Conservation (phyloP, 2,113 vertebrate genomes). For the Nasalis larvatus region DNA sequence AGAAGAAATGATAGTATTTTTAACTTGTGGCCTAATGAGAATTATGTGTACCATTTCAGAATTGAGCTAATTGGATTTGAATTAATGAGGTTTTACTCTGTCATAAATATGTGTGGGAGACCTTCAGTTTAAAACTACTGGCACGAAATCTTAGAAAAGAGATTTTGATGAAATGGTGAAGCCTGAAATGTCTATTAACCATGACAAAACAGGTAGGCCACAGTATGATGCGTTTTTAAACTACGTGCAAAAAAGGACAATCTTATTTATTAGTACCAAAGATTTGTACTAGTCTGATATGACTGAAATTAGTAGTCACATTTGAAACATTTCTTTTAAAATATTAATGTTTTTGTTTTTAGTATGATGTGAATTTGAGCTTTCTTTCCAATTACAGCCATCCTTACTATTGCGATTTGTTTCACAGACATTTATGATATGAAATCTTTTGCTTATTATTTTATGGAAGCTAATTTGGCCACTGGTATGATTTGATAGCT, state of each 20-base stretch:
- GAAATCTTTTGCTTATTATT: conserved; percentile 71
- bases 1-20: conserved; percentile 63
- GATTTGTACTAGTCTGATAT: conserved; percentile 66
- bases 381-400: conserved; percentile 51
- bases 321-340: conserved; percentile 49
- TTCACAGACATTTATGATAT: conserved; percentile 63
- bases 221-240: conserved; percentile 42
- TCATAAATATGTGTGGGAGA: conserved; percentile 37
- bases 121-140: conserved; percentile 53
- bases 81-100: conserved; percentile 66
- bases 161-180: conserved; percentile 40
- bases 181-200: conserved; percentile 31
- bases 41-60: conserved; percentile 58
- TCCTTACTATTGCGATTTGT: conserved; percentile 36
- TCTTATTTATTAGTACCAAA: conserved; percentile 52
- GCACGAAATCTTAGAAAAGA: neutral
- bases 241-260: conserved; percentile 9
- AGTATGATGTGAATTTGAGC: conserved; percentile 41
- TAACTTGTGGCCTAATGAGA: conserved; percentile 64
- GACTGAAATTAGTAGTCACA: conserved; percentile 47
- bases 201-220: conserved; percentile 43
- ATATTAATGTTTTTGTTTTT: conserved; percentile 54
- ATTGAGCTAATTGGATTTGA: conserved; percentile 67
- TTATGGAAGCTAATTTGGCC: conserved; percentile 54
- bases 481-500: conserved; percentile 48